phyloP scores from a whole-genome alignment of 2,888 invertebrate genomes.

The Crossocerus cetratus region DNA sequence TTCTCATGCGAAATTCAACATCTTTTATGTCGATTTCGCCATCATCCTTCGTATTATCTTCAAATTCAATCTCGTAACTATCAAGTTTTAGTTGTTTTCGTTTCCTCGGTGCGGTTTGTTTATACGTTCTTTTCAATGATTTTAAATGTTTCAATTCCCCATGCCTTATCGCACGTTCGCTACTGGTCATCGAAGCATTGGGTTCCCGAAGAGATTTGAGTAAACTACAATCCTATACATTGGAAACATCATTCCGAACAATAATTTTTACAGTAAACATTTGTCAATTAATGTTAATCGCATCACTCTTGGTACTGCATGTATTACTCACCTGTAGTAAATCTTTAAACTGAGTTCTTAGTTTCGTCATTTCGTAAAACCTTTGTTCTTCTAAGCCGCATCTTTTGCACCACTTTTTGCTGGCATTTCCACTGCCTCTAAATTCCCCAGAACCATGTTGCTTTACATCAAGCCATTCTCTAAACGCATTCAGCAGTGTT shows the following conservation, averaged over 20 bases:
- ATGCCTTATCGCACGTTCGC: constrained; percentile 89
- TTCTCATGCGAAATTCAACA: constrained; percentile 90
- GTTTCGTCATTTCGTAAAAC: constrained; percentile 96
- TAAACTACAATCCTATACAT: constrained; percentile 81
- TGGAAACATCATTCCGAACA: neutral
- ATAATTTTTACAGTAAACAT: neutral
- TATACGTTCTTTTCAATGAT: constrained; percentile 86
- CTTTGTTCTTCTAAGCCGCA: constrained; percentile 97
- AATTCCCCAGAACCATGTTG: constrained; percentile 75
- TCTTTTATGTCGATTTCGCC: constrained; percentile 87
- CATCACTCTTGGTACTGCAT: neutral
- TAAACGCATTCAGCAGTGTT: constrained; percentile 90
- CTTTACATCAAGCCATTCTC: constrained; percentile 92
- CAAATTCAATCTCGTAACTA: constrained; percentile 83
- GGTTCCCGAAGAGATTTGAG: constrained; percentile 78
- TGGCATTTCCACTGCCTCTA: constrained; percentile 63
- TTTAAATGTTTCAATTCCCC: constrained; percentile 93
- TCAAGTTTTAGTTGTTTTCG: constrained; percentile 87
- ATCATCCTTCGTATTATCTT: constrained; percentile 79
- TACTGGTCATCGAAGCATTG: constrained; percentile 80
- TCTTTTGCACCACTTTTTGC: constrained; percentile 90
- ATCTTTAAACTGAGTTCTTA: constrained; percentile 92
- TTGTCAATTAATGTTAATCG: neutral
- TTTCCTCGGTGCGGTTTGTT: constrained; percentile 83
- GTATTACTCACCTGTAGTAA: constrained; percentile 82